A percentile compares a stretch with the other conserved stretches of the same genome.
These are phyloP conservation scores for Acleris cristana DNA, from an alignment of 2,888 invertebrate species.

Conservation along the genomic window DNA sequence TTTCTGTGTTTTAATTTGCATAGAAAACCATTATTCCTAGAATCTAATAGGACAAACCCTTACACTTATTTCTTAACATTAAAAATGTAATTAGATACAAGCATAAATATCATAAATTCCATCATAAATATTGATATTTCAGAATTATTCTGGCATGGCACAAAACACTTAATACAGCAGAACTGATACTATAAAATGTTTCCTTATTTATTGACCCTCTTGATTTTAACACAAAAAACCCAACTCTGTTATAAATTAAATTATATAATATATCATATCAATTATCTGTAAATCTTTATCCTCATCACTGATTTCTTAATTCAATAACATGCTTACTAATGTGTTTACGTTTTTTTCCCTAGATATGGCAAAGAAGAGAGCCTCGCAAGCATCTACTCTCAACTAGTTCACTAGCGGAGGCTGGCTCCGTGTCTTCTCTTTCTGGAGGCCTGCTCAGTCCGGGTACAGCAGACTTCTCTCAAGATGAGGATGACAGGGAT, in stretches of 20 bases:
- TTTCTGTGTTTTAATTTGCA: conserved; percentile 1
- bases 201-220: too few relatives aligned
- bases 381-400: conserved; percentile 93
- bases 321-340: too few relatives aligned
- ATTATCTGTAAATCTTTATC: too few relatives aligned
- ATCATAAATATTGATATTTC: too few relatives aligned
- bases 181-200: too few relatives aligned
- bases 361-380: conserved; percentile 94
- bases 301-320: neutral
- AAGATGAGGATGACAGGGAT: conserved; percentile 91
- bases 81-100: too few relatives aligned
- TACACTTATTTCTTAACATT: too few relatives aligned
- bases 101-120: too few relatives aligned
- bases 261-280: too few relatives aligned
- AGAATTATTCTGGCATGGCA: too few relatives aligned
- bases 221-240: too few relatives aligned
- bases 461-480: conserved; percentile 89
- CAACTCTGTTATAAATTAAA: neutral
- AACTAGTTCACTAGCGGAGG: conserved; percentile 93
- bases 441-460: conserved; percentile 94
- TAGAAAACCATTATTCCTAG: neutral
- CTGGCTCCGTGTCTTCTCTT: conserved; percentile 92
- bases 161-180: too few relatives aligned
- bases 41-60: neutral
- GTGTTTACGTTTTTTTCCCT: conserved; percentile 39